phyloP scores from a whole-genome alignment of 1,140 invertebrate genomes.

The Drosophila teissieri region DNA sequence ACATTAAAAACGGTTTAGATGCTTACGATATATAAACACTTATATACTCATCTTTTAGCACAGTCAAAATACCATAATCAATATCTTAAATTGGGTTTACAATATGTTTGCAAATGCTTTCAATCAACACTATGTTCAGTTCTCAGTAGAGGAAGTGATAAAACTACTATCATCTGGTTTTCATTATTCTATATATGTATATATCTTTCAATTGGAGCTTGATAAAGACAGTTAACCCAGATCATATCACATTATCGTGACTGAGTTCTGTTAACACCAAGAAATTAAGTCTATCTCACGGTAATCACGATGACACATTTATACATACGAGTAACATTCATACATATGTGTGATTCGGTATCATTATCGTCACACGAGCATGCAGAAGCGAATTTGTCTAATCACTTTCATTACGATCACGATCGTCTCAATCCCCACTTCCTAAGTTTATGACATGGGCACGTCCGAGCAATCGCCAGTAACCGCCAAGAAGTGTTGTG shows the following conservation, averaged over 20 bases:
- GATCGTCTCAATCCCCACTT: slow-evolving; percentile 24
- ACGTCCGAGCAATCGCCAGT: slow-evolving; percentile 13
- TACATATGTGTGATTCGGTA: not conserved
- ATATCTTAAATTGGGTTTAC: too few relatives aligned
- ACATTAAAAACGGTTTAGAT: not conserved
- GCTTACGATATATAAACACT: not conserved
- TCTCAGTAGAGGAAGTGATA: too few relatives aligned
- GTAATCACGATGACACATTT: slow-evolving; percentile 29
- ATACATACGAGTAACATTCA: not conserved
- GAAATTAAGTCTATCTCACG: slow-evolving; percentile 23
- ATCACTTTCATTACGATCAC: slow-evolving; percentile 46
- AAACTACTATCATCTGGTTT: too few relatives aligned
- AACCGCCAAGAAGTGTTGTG: slow-evolving; percentile 7
- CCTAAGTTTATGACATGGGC: slow-evolving; percentile 8
- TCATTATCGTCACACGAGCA: slow-evolving; percentile 15
- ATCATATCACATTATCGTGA: slow-evolving; percentile 13
- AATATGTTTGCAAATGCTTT: too few relatives aligned
- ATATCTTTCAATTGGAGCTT: not conserved
- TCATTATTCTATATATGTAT: not conserved
- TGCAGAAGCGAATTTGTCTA: slow-evolving; percentile 18
- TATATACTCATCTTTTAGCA: too few relatives aligned
- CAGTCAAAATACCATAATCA: not conserved
- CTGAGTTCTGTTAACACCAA: slow-evolving; percentile 21
- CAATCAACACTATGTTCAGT: too few relatives aligned
- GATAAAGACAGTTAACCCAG: slow-evolving; percentile 2